Evolutionary conservation across 2,888 invertebrate species (phyloP).

Genomic region (Octonoba sinensis): DNA sequence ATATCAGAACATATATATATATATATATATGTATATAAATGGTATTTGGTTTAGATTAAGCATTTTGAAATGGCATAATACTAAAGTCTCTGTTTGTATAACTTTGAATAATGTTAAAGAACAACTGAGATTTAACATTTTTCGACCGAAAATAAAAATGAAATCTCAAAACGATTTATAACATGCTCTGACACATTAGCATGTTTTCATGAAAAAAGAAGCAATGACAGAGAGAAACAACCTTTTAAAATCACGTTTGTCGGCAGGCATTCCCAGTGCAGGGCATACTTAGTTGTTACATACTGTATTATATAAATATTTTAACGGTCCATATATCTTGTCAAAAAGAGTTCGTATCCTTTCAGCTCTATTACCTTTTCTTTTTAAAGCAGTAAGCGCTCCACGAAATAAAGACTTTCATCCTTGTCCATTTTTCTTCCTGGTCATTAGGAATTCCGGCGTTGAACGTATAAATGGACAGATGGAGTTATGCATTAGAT

Average conservation of each 20-base stretch:
- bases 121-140: no score
- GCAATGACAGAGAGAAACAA: slow-evolving; percentile 1
- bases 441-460: slow-evolving; percentile 26
- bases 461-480: slow-evolving; percentile 20
- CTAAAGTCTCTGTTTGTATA: no score
- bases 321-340: slow-evolving; percentile 48
- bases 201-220: not conserved
- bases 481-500: not conserved
- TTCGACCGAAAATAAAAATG: no score
- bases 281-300: slow-evolving; percentile 28
- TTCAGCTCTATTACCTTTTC: slow-evolving; percentile 25
- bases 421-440: slow-evolving; percentile 32
- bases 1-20: no score
- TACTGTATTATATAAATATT: slow-evolving; percentile 51
- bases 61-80: no score
- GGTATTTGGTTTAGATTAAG: no score
- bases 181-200: no score
- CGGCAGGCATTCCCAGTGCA: slow-evolving; percentile 7
- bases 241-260: slow-evolving; percentile 27
- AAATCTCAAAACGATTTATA: no score
- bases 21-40: no score
- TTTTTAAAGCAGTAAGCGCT: slow-evolving; percentile 20
- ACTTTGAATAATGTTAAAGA: no score
- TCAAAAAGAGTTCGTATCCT: slow-evolving; percentile 19
- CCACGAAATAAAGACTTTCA: slow-evolving; percentile 36